Conservation (phyloP, 1,140 invertebrate genomes). For the Drosophila serrata region DNA sequence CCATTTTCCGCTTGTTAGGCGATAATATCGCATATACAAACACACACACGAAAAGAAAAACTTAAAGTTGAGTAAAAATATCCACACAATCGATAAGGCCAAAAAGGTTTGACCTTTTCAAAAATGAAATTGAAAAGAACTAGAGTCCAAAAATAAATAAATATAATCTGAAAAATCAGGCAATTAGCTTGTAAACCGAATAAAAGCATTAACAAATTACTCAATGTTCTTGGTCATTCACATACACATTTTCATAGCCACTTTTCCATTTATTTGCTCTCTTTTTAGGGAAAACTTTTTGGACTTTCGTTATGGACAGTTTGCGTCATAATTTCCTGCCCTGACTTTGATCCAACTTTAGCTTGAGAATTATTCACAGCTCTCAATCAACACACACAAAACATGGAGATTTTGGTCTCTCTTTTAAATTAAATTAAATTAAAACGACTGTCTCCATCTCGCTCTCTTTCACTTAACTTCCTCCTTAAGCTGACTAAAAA, state of each 20-base stretch:
- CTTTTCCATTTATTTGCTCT: background rate
- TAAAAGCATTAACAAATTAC: conserved; percentile 21
- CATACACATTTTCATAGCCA: no score
- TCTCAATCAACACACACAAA: conserved; percentile 28
- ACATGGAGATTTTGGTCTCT: background rate
- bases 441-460: conserved; percentile 25
- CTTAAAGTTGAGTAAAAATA: conserved; percentile 22
- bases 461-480: conserved; percentile 24
- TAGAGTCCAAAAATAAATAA: background rate
- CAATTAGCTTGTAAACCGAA: conserved; percentile 23
- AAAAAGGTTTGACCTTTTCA: conserved; percentile 36
- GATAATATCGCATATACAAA: conserved; percentile 58
- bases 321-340: conserved; percentile 7
- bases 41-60: conserved; percentile 32
- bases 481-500: conserved; percentile 44
- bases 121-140: conserved; percentile 17
- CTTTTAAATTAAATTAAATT: conserved; percentile 43
- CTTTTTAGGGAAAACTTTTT: background rate
- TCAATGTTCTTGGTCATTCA: background rate
- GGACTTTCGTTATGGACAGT: conserved; percentile 12
- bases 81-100: conserved; percentile 3
- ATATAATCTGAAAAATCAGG: conserved; percentile 25
- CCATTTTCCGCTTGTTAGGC: conserved; percentile 68
- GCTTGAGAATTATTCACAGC: conserved; percentile 17
- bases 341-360: conserved; percentile 35